phyloP scores from a whole-genome alignment of 2,888 invertebrate genomes.

The Synergus laeviventris region DNA sequence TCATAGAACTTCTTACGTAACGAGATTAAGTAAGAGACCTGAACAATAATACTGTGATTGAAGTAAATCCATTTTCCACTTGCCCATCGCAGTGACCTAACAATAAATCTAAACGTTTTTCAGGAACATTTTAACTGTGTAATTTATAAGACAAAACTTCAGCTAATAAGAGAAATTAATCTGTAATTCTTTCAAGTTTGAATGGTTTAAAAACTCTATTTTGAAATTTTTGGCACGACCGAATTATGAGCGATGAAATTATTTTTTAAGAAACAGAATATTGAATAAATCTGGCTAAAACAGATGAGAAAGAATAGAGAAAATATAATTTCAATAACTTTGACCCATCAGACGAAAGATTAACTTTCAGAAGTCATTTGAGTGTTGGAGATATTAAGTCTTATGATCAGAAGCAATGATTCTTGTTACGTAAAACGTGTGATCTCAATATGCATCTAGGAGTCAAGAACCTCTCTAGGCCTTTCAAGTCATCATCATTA shows the following conservation, averaged over 20 bases:
- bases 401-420: slow-evolving; percentile 19
- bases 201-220: not conserved
- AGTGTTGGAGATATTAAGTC: not conserved
- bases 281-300: no score
- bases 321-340: not conserved
- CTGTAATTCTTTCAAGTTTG: not conserved
- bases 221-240: not conserved
- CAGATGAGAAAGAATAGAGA: not conserved
- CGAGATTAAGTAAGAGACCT: not conserved
- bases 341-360: not conserved
- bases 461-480: slow-evolving; percentile 37
- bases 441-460: slow-evolving; percentile 23
- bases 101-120: not conserved
- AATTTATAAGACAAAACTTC: not conserved
- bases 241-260: not conserved
- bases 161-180: not conserved
- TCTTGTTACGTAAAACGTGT: slow-evolving; percentile 32
- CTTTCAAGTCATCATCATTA: slow-evolving; percentile 25
- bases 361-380: slow-evolving; percentile 8
- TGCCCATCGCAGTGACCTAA: not conserved
- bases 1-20: not conserved
- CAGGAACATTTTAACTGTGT: not conserved
- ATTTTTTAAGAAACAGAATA: not conserved
- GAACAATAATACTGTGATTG: not conserved
- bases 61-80: not conserved